Evolutionary conservation across 2,797 vertebrate species (phyloP), one percentile per base, ranked within the genome.

Genomic region (Siniperca scherzeri): DNA sequence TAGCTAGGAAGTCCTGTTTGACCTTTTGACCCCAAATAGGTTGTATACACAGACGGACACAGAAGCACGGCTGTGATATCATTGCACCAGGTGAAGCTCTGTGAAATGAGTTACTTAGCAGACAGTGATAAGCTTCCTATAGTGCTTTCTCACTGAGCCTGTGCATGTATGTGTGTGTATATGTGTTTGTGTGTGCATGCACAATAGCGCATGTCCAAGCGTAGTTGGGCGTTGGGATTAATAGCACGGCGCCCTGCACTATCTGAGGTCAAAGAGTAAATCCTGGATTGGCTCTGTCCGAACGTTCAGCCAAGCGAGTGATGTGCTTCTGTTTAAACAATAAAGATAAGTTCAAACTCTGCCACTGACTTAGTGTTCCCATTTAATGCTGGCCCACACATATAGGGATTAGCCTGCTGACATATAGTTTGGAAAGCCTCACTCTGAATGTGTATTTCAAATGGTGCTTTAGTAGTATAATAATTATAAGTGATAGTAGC

Each of bases 191-290:
- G 73, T 48, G 12, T 65, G 66, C 38, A 27, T 7, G 53, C 57
- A 77, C 57, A 65, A 53, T 21, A 40, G 69, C 25, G 22, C 80
- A 75, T 40, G 25, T 64, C 74, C 44, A 21, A 36, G 65, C 68
- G 27, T 69, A 73, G 82, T 76, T 60, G 48, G 55, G 33, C 36
- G 1, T 2, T 4, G 72, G 81, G 81, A 87, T 86, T 82, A 79
- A 72, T 78, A 76, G 6, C 65, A 68, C 7, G 3, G 10, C 74
- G 67, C 2, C 7, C 13, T 33, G 36, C 38, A 50, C 69, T 74
- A 68, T 83, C 82, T 67, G 68, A 82, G 89, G 86, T 89, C 83
- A 86, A 77, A 78, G 80, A 81, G 48, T 83, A 81, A 92, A 80
- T 80, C 83, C 85, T 77, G 73, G 72, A 57, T 73, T 13, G 53